Evolutionary conservation across 2,797 vertebrate species (phyloP), one percentile per base, ranked within the genome.

Genomic region (Gymnocypris eckloni): DNA sequence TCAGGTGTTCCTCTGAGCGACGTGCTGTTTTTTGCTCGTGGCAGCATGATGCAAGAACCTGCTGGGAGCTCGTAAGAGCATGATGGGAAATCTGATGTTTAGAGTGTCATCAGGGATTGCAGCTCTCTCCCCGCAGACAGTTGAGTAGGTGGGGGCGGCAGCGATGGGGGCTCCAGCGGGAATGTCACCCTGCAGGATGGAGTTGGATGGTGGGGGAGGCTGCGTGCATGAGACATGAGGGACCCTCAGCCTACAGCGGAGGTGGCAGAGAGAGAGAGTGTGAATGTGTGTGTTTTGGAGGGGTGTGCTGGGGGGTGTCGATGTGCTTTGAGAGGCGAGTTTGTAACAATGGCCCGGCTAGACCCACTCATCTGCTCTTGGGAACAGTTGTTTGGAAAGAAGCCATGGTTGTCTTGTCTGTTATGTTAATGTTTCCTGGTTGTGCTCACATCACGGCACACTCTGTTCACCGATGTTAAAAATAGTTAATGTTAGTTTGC

Each of bases 331-430:
- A 89, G 70, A 85, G 66, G 52, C 85, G 86, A 66, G 82, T 82
- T 86, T 86, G 64, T 88, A 90, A 90, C 88, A 90, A 90, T 89
- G 82, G 83, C 89, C 76, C 41, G 43, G 87, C 84, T 72, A 84
- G 87, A 88, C 75, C 66, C 71, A 54, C 87, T 90, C 84, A 70
- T 89, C 88, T 88, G 87, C 83, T 87, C 81, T 77, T 15, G 54
- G 83, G 82, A 87, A 75, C 86, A 81, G 87, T 87, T 85, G 87
- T 88, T 90, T 86, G 87, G 86, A 79, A 48, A 83, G 86, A 86
- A 78, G 61, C 81, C 28, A 76, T 82, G 81, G 43, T 59, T 87
- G 85, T 79, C 59, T 76, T 84, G 76, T 86, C 73, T 79, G 54
- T 61, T 59, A 56, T 87, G 69, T 37, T 87, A 70, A 79, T 84